Base-by-base conservation (phyloP, 2,888 invertebrate species). In the Morpho deidamia region DNA sequence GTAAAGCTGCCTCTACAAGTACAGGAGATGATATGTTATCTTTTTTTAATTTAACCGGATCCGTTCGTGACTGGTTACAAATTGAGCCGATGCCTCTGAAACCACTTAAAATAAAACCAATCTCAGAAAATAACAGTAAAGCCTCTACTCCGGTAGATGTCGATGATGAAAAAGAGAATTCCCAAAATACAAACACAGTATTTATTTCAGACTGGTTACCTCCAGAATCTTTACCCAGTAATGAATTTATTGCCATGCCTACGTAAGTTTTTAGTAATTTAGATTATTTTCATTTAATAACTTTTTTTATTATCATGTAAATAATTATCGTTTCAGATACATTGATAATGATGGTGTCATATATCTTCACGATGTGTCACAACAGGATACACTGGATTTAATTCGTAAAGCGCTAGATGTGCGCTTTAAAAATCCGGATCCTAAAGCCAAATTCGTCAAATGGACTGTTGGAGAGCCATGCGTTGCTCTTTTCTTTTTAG, bases 391-490 rank as follows among this genome's bases (percentile, higher is more conserved):
- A 0, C 69, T 93, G 14, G 72, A 83, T 1, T 68, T 89, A 2
- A 92, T 94, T 57, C 84, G 88, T 49, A 74, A 75, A 40, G 83
- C 87, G 8, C 77, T 94, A 7, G 74, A 83, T 33, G 74, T 82
- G 0, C 80, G 86, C 44, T 92, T 91, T 64, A 76, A 76, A 32
- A 67, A 80, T 9, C 75, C 83, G 0, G 78, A 84, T 51, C 82
- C 88, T 0, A 85, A 88, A 65, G 79, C 87, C 9, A 76, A 82
- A 49, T 90, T 87, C 59, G 70, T 72, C n/a, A 78, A 83, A 56
- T 95, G 93, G 94, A 67, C 76, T 7, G 71, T 83, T 2, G 94
- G 93, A 1, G 93, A 94, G 59, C 87, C 93, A 5, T 95, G 95
- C 70, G 85, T 94, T 34, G 95, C 93, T 0, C 83, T 90, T 55